Base-by-base conservation (phyloP, 1,140 invertebrate species). In the Sinonovacula constricta region DNA sequence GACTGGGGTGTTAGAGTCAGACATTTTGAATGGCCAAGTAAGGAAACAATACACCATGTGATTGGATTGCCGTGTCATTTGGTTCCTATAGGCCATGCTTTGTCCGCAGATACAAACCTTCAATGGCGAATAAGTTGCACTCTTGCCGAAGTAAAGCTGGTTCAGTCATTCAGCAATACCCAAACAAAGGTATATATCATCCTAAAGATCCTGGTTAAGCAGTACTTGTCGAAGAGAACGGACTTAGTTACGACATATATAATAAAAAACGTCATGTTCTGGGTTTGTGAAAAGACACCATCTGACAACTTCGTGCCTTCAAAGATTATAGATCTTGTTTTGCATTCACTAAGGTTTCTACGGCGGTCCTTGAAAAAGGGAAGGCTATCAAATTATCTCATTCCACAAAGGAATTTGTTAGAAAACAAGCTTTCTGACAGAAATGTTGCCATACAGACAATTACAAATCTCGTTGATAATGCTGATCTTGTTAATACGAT, bases 81-180 rank as follows among this genome's bases (percentile, higher is more conserved):
- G n/a, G 71, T 75, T 4, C 71, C 71, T n/a, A 49, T 45, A 28
- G 71, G 71, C 2, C 39, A 56, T 18, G 62, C 56, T 22, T 49
- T 49, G 2, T 54, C 15, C 28, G 14, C 34, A 24, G 26, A 33
- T 10, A 18, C 54, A 36, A 51, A 66, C 22, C 24, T 75, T 22
- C 59, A 75, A 39, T 75, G 71, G 71, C 28, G 71, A 39, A 56
- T 75, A 39, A 31, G 71, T 45, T 75, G 53, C 53, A 63, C 31
- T 14, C 1, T 39, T 0, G 71, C 28, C 18, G 71, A 75, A 39
- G 28, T 75, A 15, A 26, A 30, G 2, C 34, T 75, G 12, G 10
- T 65, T 2, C 18, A 66, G 22, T 28, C 39, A 10, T 65, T 75
- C 1, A 75, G 39, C 31, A 28, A 34, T n/a, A 56, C 49, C 2